These are phyloP conservation scores for Spheniscus humboldti DNA, from an alignment of 2,797 vertebrate species.

Conservation along the genomic window DNA sequence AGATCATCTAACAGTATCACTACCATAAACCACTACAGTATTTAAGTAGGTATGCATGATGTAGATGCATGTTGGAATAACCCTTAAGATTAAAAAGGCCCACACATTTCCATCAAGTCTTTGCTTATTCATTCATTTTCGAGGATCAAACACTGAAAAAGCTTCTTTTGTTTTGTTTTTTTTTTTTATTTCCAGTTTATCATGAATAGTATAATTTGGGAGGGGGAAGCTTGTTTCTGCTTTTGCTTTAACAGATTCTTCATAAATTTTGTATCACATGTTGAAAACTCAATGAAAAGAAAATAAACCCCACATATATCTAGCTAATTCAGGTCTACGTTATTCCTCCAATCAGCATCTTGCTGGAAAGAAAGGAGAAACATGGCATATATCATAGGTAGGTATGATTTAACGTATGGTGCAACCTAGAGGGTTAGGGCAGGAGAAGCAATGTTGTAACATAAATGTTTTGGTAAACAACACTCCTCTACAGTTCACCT, in stretches of 20 bases:
- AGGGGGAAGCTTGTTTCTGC: conserved; percentile 51
- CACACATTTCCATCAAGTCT: not conserved
- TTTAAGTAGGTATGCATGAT: not conserved
- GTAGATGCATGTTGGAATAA: conserved; percentile 13
- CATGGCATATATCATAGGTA: conserved; percentile 71
- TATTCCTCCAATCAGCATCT: conserved; percentile 72
- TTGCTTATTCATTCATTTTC: conserved; percentile 11
- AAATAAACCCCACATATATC: conserved; percentile 51
- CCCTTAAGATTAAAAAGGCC: not conserved
- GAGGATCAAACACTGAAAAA: not conserved
- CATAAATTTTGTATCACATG: conserved; percentile 41
- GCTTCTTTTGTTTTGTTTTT: not conserved
- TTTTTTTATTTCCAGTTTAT: not conserved
- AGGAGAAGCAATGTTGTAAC: not conserved
- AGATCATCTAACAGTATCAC: not conserved
- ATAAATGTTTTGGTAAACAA: conserved; percentile 54
- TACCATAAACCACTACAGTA: not conserved
- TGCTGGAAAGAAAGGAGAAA: conserved; percentile 73
- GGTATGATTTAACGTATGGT: conserved; percentile 64
- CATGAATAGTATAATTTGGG: not conserved
- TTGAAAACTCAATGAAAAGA: conserved; percentile 55
- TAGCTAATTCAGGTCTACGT: conserved; percentile 70
- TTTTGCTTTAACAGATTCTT: conserved; percentile 60
- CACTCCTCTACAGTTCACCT: conserved; percentile 40
- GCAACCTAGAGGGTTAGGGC: conserved; percentile 31